phyloP scores from a whole-genome alignment of 2,888 invertebrate genomes.

The Margaritifera margaritifera region DNA sequence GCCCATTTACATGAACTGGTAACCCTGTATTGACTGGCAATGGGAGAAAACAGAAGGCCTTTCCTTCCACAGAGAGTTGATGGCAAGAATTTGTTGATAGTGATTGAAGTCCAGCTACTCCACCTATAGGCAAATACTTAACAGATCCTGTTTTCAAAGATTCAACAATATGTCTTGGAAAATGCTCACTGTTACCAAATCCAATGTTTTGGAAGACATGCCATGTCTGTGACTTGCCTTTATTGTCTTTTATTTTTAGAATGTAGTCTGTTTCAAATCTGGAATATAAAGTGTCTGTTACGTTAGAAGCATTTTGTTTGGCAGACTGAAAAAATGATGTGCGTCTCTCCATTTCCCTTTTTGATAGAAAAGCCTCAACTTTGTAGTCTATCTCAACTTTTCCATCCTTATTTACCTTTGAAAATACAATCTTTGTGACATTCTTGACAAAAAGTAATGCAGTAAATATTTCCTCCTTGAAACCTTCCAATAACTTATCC shows the following conservation, averaged over 20 bases:
- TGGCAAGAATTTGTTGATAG: neutral
- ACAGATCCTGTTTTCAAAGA: slow-evolving; percentile 44
- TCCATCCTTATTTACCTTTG: slow-evolving; percentile 10
- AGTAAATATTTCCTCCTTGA: slow-evolving; percentile 20
- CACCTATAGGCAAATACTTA: slow-evolving; percentile 49
- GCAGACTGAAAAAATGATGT: slow-evolving; percentile 12
- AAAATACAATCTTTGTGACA: slow-evolving; percentile 23
- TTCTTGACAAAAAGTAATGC: slow-evolving; percentile 30
- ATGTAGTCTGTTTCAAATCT: slow-evolving; percentile 17
- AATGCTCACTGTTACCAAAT: neutral
- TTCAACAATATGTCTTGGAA: slow-evolving; percentile 30
- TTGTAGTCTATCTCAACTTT: neutral
- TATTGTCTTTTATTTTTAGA: slow-evolving; percentile 19
- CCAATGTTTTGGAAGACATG: slow-evolving; percentile 36
- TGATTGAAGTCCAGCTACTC: slow-evolving; percentile 39
- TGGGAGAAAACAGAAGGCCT: slow-evolving; percentile 54
- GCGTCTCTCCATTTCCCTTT: slow-evolving; percentile 10
- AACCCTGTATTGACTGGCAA: slow-evolving; percentile 47
- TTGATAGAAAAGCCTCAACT: slow-evolving; percentile 9
- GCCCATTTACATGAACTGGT: slow-evolving; percentile 61
- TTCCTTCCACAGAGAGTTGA: slow-evolving; percentile 4
- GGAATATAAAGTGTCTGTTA: too few species aligned
- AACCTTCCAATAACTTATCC: slow-evolving; percentile 9
- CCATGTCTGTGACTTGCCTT: slow-evolving; percentile 14
- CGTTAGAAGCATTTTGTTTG: too few species aligned